phyloP scores from a whole-genome alignment of 1,140 invertebrate genomes.

The Nomia melanderi region DNA sequence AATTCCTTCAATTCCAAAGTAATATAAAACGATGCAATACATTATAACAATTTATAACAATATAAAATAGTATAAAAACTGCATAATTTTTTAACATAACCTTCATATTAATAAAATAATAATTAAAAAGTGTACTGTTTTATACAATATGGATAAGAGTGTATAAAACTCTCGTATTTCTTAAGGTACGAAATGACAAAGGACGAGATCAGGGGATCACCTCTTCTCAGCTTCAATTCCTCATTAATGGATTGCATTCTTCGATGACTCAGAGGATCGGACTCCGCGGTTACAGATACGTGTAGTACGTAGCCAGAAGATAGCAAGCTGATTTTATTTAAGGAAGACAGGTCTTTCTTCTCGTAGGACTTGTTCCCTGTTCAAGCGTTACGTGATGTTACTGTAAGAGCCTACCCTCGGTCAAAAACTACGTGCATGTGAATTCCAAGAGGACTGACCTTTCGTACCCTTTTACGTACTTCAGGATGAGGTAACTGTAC shows the following conservation, averaged over 20 bases:
- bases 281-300: conserved; percentile 2
- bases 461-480: conserved; percentile 45
- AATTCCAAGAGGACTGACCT: conserved; percentile 46
- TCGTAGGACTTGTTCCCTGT: conserved; percentile 32
- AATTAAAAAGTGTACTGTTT: too few species aligned
- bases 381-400: conserved; percentile 37
- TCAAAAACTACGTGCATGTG: conserved; percentile 40
- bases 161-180: too few species aligned
- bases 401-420: conserved; percentile 13
- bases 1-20: too few species aligned
- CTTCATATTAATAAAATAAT: too few species aligned
- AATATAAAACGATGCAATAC: too few species aligned
- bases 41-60: too few species aligned
- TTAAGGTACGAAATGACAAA: too few species aligned
- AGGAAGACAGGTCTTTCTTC: conserved; percentile 47
- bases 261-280: conserved; percentile 21
- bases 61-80: too few species aligned
- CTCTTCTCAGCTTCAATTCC: conserved; percentile 8
- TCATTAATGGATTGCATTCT: conserved; percentile 21
- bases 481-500: conserved; percentile 45
- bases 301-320: conserved; percentile 13
- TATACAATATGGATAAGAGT: too few species aligned
- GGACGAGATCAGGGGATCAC: background rate
- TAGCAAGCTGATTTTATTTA: conserved; percentile 41
- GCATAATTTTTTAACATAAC: too few species aligned